Evolutionary conservation across 2,113 vertebrate species (phyloP).

Genomic region (Brienomyrus brachyistius): DNA sequence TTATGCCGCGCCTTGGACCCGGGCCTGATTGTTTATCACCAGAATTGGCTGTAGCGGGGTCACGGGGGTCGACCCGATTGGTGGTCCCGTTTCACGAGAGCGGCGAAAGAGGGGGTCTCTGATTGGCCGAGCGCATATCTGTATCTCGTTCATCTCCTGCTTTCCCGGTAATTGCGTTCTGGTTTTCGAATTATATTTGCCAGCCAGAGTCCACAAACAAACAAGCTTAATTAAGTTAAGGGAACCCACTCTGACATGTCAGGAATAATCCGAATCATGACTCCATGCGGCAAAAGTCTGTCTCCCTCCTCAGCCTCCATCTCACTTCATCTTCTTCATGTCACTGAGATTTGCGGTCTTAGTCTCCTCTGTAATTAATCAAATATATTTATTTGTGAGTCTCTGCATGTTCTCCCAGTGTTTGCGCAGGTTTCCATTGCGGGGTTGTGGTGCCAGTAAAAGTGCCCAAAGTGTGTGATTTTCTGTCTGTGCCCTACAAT

Average conservation of each 20-base stretch:
- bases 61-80: slow-evolving; percentile 34
- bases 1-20: slow-evolving; percentile 22
- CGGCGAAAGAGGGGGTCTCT: slow-evolving; percentile 19
- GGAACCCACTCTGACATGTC: slow-evolving; percentile 48
- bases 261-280: slow-evolving; percentile 51
- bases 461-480: not conserved
- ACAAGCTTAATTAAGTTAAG: slow-evolving; percentile 57
- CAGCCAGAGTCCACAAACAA: slow-evolving; percentile 51
- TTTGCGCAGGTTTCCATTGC: not conserved
- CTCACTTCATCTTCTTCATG: slow-evolving; percentile 23
- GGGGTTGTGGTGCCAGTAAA: not conserved
- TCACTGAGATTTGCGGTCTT: slow-evolving; percentile 23
- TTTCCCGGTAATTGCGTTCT: slow-evolving; percentile 53
- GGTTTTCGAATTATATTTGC: slow-evolving; percentile 47
- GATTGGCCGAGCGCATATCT: slow-evolving; percentile 52
- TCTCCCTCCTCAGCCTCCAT: not conserved
- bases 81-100: slow-evolving; percentile 25
- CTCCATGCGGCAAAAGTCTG: slow-evolving; percentile 19
- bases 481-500: not conserved
- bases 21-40: slow-evolving; percentile 41
- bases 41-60: slow-evolving; percentile 45
- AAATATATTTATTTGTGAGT: not conserved
- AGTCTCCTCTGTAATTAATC: slow-evolving; percentile 28
- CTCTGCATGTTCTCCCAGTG: not conserved
- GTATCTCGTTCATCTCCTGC: slow-evolving; percentile 41